A percentile compares a stretch with the other conserved stretches of the same genome.
Evolutionary conservation across 1,140 invertebrate genomes (phyloP).

Genomic region (Drosophila repleta): DNA sequence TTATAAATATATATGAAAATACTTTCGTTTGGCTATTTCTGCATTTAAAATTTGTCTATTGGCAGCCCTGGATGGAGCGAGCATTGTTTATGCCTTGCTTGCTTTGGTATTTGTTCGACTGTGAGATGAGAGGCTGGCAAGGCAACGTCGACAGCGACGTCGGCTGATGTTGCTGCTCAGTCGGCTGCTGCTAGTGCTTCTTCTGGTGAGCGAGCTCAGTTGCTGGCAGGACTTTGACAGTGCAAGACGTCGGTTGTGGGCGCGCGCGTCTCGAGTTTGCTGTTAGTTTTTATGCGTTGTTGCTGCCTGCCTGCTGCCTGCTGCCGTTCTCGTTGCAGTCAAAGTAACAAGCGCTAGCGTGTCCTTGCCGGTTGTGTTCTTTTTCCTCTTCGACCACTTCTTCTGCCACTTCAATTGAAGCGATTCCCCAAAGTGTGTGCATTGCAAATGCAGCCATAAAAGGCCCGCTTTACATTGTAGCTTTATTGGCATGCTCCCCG

Average conservation of each 20-base stretch:
- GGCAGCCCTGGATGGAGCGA: not conserved
- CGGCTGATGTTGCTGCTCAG: constrained; percentile 28
- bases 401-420: constrained; percentile 40
- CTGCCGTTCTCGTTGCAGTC: constrained; percentile 33
- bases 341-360: constrained; percentile 12
- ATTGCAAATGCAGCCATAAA: constrained; percentile 13
- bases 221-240: constrained; percentile 68
- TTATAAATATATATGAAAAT: too few species aligned
- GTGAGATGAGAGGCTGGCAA: constrained; percentile 13
- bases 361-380: constrained; percentile 46
- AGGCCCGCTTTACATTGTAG: constrained; percentile 8
- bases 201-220: constrained; percentile 52
- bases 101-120: not conserved
- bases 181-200: constrained; percentile 34
- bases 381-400: too few species aligned
- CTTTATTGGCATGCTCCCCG: constrained; percentile 11
- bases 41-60: too few species aligned
- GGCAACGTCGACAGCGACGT: constrained; percentile 6
- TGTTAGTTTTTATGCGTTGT: constrained; percentile 23
- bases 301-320: constrained; percentile 22
- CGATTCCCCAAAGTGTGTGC: constrained; percentile 22
- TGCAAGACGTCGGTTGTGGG: constrained; percentile 51
- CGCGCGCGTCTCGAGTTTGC: constrained; percentile 28
- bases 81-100: constrained; percentile 6
- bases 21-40: too few species aligned